Evolutionary conservation across 1,140 invertebrate species (phyloP).

Genomic region (Tetraneura akinire): DNA sequence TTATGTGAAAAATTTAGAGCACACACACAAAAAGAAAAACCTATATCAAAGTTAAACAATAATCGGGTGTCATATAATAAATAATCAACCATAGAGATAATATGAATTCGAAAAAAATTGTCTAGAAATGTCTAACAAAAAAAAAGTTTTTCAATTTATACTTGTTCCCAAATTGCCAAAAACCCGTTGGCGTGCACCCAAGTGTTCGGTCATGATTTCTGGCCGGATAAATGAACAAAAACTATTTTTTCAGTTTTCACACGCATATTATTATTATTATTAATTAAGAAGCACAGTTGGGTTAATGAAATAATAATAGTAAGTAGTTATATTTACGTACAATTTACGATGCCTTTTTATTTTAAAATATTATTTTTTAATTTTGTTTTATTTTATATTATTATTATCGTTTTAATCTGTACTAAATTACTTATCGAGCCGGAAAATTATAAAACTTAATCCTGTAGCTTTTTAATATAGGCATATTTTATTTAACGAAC

Average conservation of each 20-base stretch:
- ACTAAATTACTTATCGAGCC: background rate
- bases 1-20: background rate
- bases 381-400: too few species aligned
- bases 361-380: too few species aligned
- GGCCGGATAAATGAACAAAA: constrained; percentile 9
- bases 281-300: background rate
- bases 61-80: constrained; percentile 23
- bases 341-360: too few species aligned
- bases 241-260: background rate
- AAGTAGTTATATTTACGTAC: too few species aligned
- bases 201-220: background rate
- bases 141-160: constrained; percentile 35
- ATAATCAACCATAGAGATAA: background rate
- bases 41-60: constrained; percentile 10
- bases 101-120: constrained; percentile 33
- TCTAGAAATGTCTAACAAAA: too few species aligned
- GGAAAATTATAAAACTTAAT: background rate
- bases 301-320: too few species aligned
- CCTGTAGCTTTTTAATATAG: background rate
- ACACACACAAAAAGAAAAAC: background rate
- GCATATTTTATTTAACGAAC: background rate
- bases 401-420: background rate
- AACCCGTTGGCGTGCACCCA: constrained; percentile 15
- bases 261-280: constrained; percentile 23
- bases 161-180: constrained; percentile 17